Evolutionary conservation across 2,888 invertebrate species (phyloP), one percentile per base, ranked within the genome.

Genomic region (Chymomyza fuscimana): DNA sequence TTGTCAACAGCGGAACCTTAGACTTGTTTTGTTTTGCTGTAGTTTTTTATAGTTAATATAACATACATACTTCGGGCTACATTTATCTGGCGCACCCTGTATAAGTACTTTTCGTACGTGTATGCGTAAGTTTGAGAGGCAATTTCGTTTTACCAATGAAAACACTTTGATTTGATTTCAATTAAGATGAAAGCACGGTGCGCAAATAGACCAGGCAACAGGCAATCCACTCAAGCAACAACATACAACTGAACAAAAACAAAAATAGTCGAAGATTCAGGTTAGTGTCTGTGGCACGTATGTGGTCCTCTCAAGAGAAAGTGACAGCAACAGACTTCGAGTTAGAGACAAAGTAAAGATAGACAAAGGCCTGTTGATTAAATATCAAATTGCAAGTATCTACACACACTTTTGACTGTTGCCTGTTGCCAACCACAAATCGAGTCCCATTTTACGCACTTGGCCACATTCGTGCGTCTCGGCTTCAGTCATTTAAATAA

Each of bases 141-240:
- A 83, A 83, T 87, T 85, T 78, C 82, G 81, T 87, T 80, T 77
- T 73, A 72, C 63, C 70, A 84, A 73, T 80, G 79, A 73, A 87
- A 86, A 81, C 79, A 80, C 88, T 86, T 86, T 86, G 86, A 88
- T 87, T 86, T 86, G 86, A 88, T 86, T 86, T 87, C 86, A 85
- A 85, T 85, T 85, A 85, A 81, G 87, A 87, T 85, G 85, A 79
- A 81, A 82, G 81, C 74, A 76, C 46, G 51, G 51, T 6, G 52
- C 32, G 29, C 63, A 63, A 22, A 46, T 46, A 46, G 22, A 46
- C 16, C 63, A 25, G 58, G 61, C 61, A 63, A 63, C 51, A 64
- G 10, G 25, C 54, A 46, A 63, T 63, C 19, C 22, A 29, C 32
- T 25, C 6, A 61, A 22, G 32, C 61, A 36, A 36, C 0, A 32